These are phyloP conservation scores for Druon quercuslanigerum DNA, from an alignment of 1,140 invertebrate species.

Conservation along the genomic window DNA sequence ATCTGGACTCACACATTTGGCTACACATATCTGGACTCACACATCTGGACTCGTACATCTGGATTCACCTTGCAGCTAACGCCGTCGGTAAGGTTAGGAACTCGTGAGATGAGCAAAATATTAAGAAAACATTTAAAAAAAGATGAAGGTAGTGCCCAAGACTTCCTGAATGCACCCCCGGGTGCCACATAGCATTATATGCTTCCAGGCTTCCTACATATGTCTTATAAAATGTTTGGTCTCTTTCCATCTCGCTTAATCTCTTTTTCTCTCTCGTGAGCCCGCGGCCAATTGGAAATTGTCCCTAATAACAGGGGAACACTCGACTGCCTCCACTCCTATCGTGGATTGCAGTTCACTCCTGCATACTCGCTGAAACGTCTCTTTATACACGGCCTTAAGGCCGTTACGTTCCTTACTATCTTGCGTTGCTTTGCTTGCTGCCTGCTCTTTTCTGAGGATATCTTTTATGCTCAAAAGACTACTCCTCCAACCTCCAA, in stretches of 20 bases:
- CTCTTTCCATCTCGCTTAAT: conserved; percentile 42
- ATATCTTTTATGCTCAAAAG: not conserved
- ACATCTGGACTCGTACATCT: too few species aligned
- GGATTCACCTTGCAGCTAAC: too few species aligned
- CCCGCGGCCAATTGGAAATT: conserved; percentile 73
- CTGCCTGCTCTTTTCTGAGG: not conserved
- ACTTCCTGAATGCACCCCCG: conserved; percentile 45
- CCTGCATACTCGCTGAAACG: conserved; percentile 49
- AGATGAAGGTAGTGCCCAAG: not conserved
- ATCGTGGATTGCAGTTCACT: conserved; percentile 46
- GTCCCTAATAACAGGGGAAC: conserved; percentile 75
- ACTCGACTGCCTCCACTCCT: conserved; percentile 64
- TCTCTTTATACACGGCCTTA: conserved; percentile 47
- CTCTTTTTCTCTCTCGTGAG: conserved; percentile 47
- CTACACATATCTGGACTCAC: too few species aligned
- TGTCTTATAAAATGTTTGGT: conserved; percentile 45
- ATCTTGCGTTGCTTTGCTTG: not conserved
- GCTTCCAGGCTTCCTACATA: conserved; percentile 47
- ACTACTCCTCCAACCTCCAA: conserved; percentile 2
- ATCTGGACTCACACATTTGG: too few species aligned
- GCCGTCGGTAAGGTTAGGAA: not conserved
- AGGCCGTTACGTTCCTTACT: conserved; percentile 31
- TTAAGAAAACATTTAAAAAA: not conserved
- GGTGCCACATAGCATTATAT: conserved; percentile 55
- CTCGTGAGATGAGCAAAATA: not conserved